Evolutionary conservation across 1,140 invertebrate species (phyloP).

Genomic region (Trachymyrmex cornetzi): DNA sequence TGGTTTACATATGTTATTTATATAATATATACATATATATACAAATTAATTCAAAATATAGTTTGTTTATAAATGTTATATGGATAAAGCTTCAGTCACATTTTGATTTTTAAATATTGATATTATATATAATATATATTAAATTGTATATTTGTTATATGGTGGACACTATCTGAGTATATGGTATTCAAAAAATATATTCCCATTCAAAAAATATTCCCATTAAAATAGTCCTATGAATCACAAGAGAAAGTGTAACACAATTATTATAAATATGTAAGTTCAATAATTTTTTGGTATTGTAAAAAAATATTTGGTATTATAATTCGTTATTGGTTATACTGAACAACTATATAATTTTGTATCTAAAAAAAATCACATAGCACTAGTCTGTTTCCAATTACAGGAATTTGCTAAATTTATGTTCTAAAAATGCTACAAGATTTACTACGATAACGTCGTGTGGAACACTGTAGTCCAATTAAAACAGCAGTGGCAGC

Average conservation of each 20-base stretch:
- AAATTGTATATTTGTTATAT: background rate
- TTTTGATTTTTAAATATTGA: conserved; percentile 37
- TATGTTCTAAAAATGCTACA: conserved; percentile 4
- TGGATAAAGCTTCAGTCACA: conserved; percentile 14
- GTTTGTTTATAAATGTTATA: conserved; percentile 5
- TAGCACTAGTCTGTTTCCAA: background rate
- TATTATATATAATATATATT: conserved; percentile 13
- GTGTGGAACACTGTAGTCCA: background rate
- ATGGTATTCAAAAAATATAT: conserved; percentile 31
- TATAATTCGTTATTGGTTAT: background rate
- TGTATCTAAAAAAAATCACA: background rate
- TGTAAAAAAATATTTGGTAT: background rate
- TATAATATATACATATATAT: conserved; percentile 37
- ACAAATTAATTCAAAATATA: conserved; percentile 52
- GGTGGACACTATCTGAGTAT: background rate
- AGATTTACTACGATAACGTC: background rate
- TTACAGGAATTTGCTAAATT: background rate
- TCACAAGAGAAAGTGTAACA: background rate
- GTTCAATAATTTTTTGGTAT: background rate
- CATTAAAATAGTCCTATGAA: background rate
- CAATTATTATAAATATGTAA: conserved; percentile 32
- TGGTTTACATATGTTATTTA: conserved; percentile 25
- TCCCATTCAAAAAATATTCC: background rate
- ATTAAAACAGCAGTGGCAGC: conserved; percentile 6
- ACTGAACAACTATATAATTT: background rate